Evolutionary conservation across 2,888 invertebrate genomes (phyloP), one percentile per base, ranked within the genome.

Genomic region (Tanypteryx hageni): DNA sequence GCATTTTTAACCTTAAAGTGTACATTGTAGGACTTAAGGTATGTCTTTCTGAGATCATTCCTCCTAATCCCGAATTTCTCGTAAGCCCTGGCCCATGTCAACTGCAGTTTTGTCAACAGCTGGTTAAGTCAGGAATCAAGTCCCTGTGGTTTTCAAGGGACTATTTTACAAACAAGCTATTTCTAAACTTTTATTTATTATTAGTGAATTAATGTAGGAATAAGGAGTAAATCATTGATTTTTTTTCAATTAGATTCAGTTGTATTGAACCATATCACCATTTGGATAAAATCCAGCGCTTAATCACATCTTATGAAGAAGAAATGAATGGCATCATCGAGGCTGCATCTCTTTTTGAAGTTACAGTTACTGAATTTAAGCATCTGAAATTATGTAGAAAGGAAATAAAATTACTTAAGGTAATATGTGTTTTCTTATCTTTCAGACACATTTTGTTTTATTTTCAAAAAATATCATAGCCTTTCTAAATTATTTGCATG

Each of bases 311-410:
- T 18, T 89, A 89, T 68, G 98, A 98, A 95, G 95, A 96, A 0
- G 96, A 97, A 85, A 96, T 97, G 94, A 95, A 96, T 0, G 95
- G 95, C 10, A 95, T 99, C 27, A 96, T 96, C 59, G 97, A 97
- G 81, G 98, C 98, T 9, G 98, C 98, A 0, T 95, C 96, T 57
- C 96, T 99, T 92, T 99, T 99, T 94, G 99, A 99, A 94, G 97
- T 99, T 83, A 97, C 96, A 93, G 96, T 98, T 13, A 97, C 98
- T 0, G 99, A 99, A 94, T 97, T 97, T 94, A 97, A 97, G 94
- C 96, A 97, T 93, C 95, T 99, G 27, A 97, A 97, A 93, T 95
- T 96, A 92, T 97, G 97, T 92, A 96, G 98, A 83, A 97, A 97
- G 93, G 98, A 99, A 95, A 94, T 99, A 31, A 97, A 96, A 94